These are phyloP conservation scores for Eucera pruinosa DNA, from an alignment of 2,888 invertebrate species.

Conservation along the genomic window DNA sequence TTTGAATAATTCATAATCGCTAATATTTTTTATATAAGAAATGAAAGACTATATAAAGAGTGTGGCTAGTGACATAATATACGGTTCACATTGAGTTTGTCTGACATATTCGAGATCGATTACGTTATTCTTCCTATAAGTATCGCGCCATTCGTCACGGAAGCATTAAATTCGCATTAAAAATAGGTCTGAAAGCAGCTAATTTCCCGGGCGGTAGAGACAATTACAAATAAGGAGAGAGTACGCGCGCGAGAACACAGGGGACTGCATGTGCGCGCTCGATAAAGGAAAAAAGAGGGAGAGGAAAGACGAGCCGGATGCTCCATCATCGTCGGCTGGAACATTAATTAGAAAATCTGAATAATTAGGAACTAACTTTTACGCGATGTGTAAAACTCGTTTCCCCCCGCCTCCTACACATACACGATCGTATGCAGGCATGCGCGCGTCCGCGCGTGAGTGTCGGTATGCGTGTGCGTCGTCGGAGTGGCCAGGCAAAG, in stretches of 20 bases:
- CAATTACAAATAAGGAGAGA: constrained; percentile 46
- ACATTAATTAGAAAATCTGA: constrained; percentile 83
- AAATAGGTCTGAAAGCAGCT: constrained; percentile 11
- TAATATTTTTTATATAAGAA: too few relatives aligned
- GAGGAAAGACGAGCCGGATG: constrained; percentile 71
- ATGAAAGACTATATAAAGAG: too few relatives aligned
- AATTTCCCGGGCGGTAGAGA: constrained; percentile 39
- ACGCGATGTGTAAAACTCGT: constrained; percentile 75
- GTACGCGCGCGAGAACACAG: constrained; percentile 22
- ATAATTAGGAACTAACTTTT: constrained; percentile 83
- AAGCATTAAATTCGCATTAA: constrained; percentile 20
- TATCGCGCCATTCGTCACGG: constrained; percentile 9
- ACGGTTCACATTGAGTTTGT: neutral
- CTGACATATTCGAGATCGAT: constrained; percentile 6
- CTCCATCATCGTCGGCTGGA: constrained; percentile 80
- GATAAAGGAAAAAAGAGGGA: constrained; percentile 70
- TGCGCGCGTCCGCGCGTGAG: constrained; percentile 2
- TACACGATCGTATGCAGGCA: constrained; percentile 16
- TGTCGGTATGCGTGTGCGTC: constrained; percentile 17
- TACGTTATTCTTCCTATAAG: neutral
- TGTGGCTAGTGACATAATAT: too few relatives aligned
- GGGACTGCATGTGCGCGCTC: constrained; percentile 38
- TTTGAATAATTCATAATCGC: too few relatives aligned
- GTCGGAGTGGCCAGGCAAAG: constrained; percentile 41
- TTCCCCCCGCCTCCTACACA: constrained; percentile 14